Conservation (phyloP, 2,888 invertebrate genomes). For the Papilio gigon region DNA sequence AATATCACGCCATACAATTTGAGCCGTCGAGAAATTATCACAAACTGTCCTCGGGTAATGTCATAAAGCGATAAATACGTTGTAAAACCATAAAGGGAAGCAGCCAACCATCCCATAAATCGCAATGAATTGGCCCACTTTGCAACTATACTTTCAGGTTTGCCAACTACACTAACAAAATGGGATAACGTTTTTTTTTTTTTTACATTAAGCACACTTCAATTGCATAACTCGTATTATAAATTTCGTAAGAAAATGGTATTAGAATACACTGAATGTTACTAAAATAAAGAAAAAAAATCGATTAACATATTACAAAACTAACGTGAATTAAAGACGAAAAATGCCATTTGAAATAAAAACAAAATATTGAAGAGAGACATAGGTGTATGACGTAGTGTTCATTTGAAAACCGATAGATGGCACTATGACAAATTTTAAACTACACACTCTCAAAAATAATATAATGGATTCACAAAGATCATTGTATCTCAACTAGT, state of each 20-base stretch:
- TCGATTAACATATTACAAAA: too few species aligned
- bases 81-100: conserved; percentile 79
- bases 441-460: too few species aligned
- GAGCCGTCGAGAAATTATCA: conserved; percentile 58
- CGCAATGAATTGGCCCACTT: conserved; percentile 72
- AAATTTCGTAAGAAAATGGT: not conserved
- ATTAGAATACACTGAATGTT: too few species aligned
- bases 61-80: conserved; percentile 80
- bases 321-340: too few species aligned
- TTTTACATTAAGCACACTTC: conserved; percentile 15
- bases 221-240: not conserved
- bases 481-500: conserved; percentile 19
- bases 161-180: conserved; percentile 47
- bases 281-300: too few species aligned
- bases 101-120: conserved; percentile 73
- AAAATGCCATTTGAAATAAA: too few species aligned
- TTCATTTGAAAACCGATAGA: too few species aligned
- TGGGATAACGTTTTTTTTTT: conserved; percentile 40
- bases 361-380: too few species aligned
- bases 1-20: conserved; percentile 31
- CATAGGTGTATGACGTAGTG: too few species aligned
- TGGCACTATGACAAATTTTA: too few species aligned
- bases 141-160: conserved; percentile 62
- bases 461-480: conserved; percentile 6
- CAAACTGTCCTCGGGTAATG: conserved; percentile 65